Percentiles rank a stretch among this genome's conserved stretches.
Conservation (phyloP, 2,797 vertebrate species). For the Austrolebias charrua region DNA sequence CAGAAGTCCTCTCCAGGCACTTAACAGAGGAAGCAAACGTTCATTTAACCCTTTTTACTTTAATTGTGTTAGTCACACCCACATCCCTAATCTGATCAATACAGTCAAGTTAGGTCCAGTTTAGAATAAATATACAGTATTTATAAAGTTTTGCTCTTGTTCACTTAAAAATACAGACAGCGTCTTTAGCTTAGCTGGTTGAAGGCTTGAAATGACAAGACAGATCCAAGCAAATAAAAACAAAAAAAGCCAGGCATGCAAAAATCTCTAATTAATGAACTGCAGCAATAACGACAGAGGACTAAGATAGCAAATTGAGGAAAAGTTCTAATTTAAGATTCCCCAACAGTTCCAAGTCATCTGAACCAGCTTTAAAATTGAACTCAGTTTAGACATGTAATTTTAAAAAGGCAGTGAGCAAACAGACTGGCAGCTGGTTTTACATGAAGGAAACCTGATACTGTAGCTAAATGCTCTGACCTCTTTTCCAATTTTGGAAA, state of each 20-base stretch:
- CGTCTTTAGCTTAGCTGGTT: no score
- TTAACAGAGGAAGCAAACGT: not conserved
- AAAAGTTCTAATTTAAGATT: not conserved
- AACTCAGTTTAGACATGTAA: not conserved
- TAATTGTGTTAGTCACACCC: not conserved
- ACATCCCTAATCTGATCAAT: not conserved
- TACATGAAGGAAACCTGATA: constrained; percentile 2
- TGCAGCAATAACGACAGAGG: not conserved
- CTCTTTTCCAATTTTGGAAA: constrained; percentile 8
- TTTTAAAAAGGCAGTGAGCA: not conserved
- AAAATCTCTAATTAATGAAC: no score
- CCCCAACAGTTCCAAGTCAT: not conserved
- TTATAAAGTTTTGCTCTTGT: not conserved
- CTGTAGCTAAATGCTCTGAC: constrained; percentile 11
- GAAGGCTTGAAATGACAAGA: not conserved
- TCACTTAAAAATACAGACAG: no score
- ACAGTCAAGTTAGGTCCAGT: not conserved
- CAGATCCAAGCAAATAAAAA: not conserved
- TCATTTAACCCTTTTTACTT: not conserved
- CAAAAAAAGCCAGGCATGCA: no score
- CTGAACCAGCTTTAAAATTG: not conserved
- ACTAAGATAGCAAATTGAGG: not conserved
- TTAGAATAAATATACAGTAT: not conserved
- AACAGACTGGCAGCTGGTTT: not conserved
- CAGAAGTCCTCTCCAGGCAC: not conserved